Conservation (phyloP, 2,113 vertebrate species). For the Brienomyrus brachyistius region DNA sequence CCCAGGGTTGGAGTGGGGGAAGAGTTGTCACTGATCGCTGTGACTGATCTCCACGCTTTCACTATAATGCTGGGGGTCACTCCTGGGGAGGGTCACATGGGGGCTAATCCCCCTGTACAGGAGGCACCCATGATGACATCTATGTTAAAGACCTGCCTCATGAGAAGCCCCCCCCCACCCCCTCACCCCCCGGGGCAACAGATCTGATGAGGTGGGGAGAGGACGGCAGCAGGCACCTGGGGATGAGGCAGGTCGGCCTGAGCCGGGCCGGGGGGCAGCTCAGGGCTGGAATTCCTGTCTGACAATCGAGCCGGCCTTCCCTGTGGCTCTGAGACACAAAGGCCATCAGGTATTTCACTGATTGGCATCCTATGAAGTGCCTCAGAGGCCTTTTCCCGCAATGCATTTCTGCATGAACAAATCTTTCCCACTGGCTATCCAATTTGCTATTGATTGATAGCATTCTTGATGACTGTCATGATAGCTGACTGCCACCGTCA, state of each 20-base stretch:
- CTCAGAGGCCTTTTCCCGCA: neutral
- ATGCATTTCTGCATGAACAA: neutral
- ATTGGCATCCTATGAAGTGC: neutral
- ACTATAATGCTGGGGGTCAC: neutral
- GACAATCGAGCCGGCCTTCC: neutral
- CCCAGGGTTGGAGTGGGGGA: neutral
- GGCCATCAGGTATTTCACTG: neutral
- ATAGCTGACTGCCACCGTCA: neutral
- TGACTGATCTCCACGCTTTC: neutral
- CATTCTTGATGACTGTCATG: neutral
- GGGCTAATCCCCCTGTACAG: neutral
- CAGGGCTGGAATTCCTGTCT: neutral
- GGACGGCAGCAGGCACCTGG: neutral
- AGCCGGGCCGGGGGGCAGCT: neutral
- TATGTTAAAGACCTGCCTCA: neutral
- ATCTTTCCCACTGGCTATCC: neutral
- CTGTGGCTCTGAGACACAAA: neutral
- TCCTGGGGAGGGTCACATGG: neutral
- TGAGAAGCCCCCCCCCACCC: neutral
- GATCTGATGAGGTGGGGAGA: neutral
- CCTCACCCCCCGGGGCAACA: neutral
- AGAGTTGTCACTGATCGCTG: neutral
- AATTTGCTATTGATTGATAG: neutral
- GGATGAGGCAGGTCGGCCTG: neutral
- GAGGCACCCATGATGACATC: neutral